Percentiles rank a stretch among this genome's conserved stretches.
phyloP scores from a whole-genome alignment of 2,113 vertebrate species.

The Globicephala melas region DNA sequence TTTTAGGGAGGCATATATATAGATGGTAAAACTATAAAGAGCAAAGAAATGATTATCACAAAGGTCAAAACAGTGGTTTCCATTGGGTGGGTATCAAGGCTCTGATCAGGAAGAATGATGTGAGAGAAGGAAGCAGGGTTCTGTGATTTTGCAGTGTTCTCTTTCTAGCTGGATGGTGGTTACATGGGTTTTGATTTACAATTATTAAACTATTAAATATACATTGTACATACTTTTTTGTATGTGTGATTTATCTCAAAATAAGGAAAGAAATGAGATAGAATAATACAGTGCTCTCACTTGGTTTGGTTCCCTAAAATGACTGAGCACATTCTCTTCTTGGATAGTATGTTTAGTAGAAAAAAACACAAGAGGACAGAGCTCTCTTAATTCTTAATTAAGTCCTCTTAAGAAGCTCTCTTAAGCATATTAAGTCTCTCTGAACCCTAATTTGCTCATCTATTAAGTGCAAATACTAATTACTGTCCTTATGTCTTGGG shows the following conservation, averaged over 20 bases:
- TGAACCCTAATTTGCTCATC: constrained; percentile 4
- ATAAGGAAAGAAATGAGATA: background rate
- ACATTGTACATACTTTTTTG: background rate
- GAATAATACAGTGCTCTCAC: background rate
- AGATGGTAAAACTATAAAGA: background rate
- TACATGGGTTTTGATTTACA: background rate
- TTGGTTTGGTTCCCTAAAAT: background rate
- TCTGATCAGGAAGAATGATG: background rate
- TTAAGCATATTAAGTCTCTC: background rate
- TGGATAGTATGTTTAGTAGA: background rate
- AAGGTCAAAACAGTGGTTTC: background rate
- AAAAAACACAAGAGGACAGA: background rate
- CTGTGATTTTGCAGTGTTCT: background rate
- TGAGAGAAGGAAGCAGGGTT: background rate
- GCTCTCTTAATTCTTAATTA: background rate
- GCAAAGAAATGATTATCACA: background rate
- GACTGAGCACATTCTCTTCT: background rate
- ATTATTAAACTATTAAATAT: background rate
- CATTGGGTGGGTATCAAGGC: background rate
- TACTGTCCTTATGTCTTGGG: background rate
- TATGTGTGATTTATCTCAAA: background rate
- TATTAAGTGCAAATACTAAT: constrained; percentile 31
- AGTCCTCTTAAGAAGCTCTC: constrained; percentile 6
- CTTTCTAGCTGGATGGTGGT: background rate
- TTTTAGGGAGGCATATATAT: background rate